Evolutionary conservation across 2,888 invertebrate species (phyloP).

Genomic region (Thalpophila matura): DNA sequence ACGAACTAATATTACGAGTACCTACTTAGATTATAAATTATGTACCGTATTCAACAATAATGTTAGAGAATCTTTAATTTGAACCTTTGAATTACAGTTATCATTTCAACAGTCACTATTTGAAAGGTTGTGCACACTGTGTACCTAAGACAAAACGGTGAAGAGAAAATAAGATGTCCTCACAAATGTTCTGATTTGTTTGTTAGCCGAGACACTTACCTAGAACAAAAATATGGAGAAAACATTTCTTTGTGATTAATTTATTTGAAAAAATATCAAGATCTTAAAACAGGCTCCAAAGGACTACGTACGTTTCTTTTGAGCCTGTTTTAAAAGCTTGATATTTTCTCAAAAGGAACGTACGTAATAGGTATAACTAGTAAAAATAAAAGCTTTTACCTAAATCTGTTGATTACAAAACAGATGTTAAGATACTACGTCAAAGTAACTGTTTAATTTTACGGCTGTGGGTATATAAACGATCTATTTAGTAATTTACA

Average conservation of each 20-base stretch:
- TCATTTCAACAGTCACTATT: neutral
- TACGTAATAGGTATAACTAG: neutral
- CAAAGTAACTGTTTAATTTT: constrained; percentile 18
- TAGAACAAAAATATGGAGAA: constrained; percentile 28
- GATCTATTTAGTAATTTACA: constrained; percentile 38
- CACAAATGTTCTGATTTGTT: constrained; percentile 29
- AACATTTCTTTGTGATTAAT: constrained; percentile 36
- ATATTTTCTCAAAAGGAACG: too few relatives aligned
- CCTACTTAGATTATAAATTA: constrained; percentile 15
- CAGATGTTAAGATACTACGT: constrained; percentile 19
- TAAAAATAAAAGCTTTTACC: constrained; percentile 47
- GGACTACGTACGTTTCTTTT: too few relatives aligned
- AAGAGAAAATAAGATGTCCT: constrained; percentile 23
- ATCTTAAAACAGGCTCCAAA: neutral
- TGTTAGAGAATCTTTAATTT: constrained; percentile 21
- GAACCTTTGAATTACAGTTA: constrained; percentile 19
- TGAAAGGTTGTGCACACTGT: constrained; percentile 2
- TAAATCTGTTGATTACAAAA: constrained; percentile 20
- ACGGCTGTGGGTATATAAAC: constrained; percentile 21
- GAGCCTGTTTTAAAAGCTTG: too few relatives aligned
- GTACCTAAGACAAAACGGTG: constrained; percentile 25
- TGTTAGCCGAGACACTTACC: constrained; percentile 39
- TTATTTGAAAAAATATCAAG: constrained; percentile 24
- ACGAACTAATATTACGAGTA: constrained; percentile 20
- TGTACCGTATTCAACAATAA: constrained; percentile 19